Conservation (phyloP, 2,888 invertebrate genomes). For the Hartigia nigra region DNA sequence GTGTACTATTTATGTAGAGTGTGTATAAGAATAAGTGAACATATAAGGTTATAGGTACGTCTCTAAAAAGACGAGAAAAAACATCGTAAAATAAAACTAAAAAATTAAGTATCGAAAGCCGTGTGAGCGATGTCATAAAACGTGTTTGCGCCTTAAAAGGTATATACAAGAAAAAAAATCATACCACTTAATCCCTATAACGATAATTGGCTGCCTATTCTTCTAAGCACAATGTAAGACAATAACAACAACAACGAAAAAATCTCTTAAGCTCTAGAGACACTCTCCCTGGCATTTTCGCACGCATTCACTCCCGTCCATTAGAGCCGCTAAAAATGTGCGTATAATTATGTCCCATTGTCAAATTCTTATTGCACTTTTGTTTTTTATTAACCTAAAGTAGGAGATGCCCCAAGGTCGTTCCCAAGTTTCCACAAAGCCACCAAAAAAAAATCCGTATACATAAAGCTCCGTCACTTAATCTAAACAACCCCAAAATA, state of each 20-base stretch:
- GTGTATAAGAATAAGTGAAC: background rate
- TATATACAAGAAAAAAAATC: background rate
- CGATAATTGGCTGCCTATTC: conserved; percentile 11
- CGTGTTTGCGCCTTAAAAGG: background rate
- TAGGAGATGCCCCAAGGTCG: background rate
- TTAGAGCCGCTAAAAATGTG: background rate
- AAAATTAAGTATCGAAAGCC: conserved; percentile 37
- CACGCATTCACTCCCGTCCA: background rate
- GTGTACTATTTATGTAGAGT: background rate
- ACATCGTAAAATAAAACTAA: conserved; percentile 13
- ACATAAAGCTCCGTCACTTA: background rate
- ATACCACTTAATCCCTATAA: background rate
- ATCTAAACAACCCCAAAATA: background rate
- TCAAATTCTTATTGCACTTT: conserved; percentile 50
- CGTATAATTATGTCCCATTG: conserved; percentile 17
- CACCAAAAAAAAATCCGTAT: background rate
- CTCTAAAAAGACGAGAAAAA: background rate
- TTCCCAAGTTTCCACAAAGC: background rate
- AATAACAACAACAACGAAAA: conserved; percentile 8
- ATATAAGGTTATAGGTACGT: background rate
- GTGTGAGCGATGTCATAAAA: conserved; percentile 22
- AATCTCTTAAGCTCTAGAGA: background rate
- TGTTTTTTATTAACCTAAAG: conserved; percentile 10
- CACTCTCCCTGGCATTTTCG: background rate
- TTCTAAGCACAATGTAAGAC: conserved; percentile 18